Percentiles rank a stretch among this genome's conserved stretches.
phyloP scores from a whole-genome alignment of 1,140 invertebrate genomes.

The Protaetia brevitarsis region DNA sequence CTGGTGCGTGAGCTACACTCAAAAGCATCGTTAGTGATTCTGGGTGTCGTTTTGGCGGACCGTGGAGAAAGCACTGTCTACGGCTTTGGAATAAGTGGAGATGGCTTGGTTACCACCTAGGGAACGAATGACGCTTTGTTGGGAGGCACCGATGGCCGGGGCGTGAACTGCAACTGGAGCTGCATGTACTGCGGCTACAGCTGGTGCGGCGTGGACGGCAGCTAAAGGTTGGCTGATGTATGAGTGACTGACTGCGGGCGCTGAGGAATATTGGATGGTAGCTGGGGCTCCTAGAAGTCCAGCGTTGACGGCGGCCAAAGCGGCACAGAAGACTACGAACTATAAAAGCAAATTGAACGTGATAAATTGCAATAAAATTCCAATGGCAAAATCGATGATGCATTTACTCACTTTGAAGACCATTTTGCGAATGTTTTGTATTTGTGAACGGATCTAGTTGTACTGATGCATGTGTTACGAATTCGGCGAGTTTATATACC shows the following conservation, averaged over 20 bases:
- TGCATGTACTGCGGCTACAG: constrained; percentile 39
- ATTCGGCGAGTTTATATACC: constrained; percentile 21
- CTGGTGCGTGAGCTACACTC: constrained; percentile 41
- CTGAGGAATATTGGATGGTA: constrained; percentile 30
- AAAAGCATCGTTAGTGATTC: constrained; percentile 59
- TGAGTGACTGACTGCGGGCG: constrained; percentile 27
- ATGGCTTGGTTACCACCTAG: constrained; percentile 56
- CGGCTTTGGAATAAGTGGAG: constrained; percentile 59
- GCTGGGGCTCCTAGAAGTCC: constrained; percentile 30
- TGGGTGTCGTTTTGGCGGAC: constrained; percentile 60
- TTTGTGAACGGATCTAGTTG: not conserved
- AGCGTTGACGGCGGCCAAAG: constrained; percentile 42
- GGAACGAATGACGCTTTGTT: constrained; percentile 56
- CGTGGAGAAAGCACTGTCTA: constrained; percentile 62
- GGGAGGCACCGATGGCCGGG: constrained; percentile 53
- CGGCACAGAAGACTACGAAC: constrained; percentile 37
- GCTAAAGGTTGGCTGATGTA: constrained; percentile 26
- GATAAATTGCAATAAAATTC: not conserved
- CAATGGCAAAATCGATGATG: not conserved
- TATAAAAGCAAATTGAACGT: constrained; percentile 27
- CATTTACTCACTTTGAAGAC: constrained; percentile 35
- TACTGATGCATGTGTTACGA: not conserved
- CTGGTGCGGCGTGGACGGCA: constrained; percentile 41
- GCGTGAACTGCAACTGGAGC: constrained; percentile 48
- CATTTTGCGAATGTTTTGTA: constrained; percentile 24